These are phyloP conservation scores for Erebia aethiops DNA, from an alignment of 2,888 invertebrate species.

Conservation along the genomic window DNA sequence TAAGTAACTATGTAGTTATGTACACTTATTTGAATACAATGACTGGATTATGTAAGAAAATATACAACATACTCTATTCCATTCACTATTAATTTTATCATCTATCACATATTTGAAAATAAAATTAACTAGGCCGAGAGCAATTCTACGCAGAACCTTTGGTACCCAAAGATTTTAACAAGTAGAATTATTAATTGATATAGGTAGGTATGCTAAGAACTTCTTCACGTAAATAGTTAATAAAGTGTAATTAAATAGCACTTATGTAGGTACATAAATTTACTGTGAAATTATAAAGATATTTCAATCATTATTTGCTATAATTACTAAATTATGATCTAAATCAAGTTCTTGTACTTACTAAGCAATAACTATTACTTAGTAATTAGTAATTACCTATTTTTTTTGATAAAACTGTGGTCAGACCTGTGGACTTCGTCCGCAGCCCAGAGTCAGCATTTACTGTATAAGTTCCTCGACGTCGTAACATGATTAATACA, in stretches of 20 bases:
- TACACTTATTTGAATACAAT: constrained; percentile 5
- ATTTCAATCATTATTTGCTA: no score
- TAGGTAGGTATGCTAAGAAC: neutral
- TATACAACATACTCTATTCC: neutral
- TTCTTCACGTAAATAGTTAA: neutral
- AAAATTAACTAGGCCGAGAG: no score
- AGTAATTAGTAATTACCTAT: constrained; percentile 53
- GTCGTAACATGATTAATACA: constrained; percentile 65
- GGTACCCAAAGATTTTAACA: no score
- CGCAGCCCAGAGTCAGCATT: constrained; percentile 64
- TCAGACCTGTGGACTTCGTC: constrained; percentile 52
- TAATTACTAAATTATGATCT: neutral
- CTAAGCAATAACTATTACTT: neutral
- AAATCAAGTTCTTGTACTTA: neutral
- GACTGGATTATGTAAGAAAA: neutral
- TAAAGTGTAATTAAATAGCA: neutral
- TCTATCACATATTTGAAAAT: neutral
- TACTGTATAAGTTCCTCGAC: constrained; percentile 75
- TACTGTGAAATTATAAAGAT: neutral
- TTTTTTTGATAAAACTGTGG: constrained; percentile 55
- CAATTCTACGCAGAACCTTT: no score
- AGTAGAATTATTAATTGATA: neutral
- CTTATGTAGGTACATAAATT: no score
- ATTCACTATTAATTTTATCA: neutral
- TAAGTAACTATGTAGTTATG: neutral